phyloP scores from a whole-genome alignment of 1,140 invertebrate genomes.

The Leptinotarsa defecta region DNA sequence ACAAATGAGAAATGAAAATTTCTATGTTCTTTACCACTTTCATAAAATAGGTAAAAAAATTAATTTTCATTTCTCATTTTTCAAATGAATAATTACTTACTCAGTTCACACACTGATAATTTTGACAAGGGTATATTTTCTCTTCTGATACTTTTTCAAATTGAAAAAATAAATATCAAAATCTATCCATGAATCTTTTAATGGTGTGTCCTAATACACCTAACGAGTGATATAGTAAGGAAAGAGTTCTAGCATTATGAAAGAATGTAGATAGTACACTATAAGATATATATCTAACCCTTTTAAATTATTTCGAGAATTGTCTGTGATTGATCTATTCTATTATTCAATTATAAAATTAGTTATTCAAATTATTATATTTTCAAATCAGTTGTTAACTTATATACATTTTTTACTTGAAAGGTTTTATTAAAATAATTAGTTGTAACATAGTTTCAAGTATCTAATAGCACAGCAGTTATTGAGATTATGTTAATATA shows the following conservation, averaged over 20 bases:
- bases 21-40: no score
- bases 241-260: constrained; percentile 2
- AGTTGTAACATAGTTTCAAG: not conserved
- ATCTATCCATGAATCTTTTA: not conserved
- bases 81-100: not conserved
- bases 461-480: no score
- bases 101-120: not conserved
- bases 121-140: constrained; percentile 3
- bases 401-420: not conserved
- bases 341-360: constrained; percentile 32
- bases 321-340: constrained; percentile 32
- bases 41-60: no score
- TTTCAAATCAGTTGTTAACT: not conserved
- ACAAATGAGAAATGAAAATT: no score
- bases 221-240: constrained; percentile 1
- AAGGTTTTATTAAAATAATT: constrained; percentile 23
- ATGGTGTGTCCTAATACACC: not conserved
- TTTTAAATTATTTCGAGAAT: constrained; percentile 32
- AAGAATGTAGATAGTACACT: constrained; percentile 23
- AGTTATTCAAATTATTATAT: constrained; percentile 21
- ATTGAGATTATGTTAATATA: no score
- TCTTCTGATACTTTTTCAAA: not conserved
- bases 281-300: constrained; percentile 16
- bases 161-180: not conserved
- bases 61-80: no score